Evolutionary conservation across 2,797 vertebrate genomes (phyloP), one percentile per base, ranked within the genome.

Genomic region (Anableps anableps): DNA sequence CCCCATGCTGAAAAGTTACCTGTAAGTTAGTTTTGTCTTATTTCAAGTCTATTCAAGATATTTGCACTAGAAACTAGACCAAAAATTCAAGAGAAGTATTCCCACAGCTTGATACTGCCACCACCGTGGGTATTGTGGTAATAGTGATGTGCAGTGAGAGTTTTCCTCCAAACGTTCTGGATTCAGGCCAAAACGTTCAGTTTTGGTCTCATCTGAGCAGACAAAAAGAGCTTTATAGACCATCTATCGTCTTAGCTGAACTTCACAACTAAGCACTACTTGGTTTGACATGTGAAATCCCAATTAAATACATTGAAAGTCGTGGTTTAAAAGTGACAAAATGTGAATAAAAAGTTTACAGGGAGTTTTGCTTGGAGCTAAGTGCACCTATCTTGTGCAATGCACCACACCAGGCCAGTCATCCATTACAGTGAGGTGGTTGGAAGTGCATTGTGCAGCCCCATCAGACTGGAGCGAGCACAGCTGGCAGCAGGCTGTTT

Each of bases 401-500:
- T 50, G 72, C 72, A 77, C 77, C 80, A 79, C 80, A 77, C 45
- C 79, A n/a, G 75, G 77, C 74, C 72, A 80, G 75, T 31, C 36
- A 5, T 50, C 75, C 70, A 71, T 85, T 87, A 84, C 72, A 21
- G 79, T 53, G 75, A 85, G 72, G 60, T 77, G 70, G 77, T 74
- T 64, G 36, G 72, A 83, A 75, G 75, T 84, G 74, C 79, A 62
- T 85, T 81, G 79, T 79, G 80, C 41, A 38, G 78, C 62, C 83
- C 86, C 88, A 84, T 92, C 90, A 66, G 83, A 77, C 87, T 83
- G 89, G 87, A 88, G 79, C 19, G 74, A 88, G 88, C 91, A 84
- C 92, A 91, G 93, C 93, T 94, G 89, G 90, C 88, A 86, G 88
- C n/a, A 29, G 83, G 86, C 88, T 62, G 89, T 95, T 92, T 86